Conservation (phyloP, 2,113 vertebrate genomes). For the Pteronura brasiliensis region DNA sequence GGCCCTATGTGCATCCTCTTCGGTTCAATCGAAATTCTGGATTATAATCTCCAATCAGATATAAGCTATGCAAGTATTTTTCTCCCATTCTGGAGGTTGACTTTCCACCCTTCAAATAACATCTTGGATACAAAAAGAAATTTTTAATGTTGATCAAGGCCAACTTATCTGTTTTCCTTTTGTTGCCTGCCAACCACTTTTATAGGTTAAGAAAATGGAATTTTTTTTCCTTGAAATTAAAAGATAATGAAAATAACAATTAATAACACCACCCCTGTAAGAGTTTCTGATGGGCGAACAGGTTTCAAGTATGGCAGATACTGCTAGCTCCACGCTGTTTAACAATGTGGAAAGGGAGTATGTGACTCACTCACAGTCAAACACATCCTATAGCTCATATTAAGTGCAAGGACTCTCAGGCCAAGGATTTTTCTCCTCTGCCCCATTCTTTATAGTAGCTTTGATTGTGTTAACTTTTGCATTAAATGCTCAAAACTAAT, state of each 20-base stretch:
- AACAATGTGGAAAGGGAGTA: background rate
- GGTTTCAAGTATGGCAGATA: background rate
- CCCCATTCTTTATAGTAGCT: background rate
- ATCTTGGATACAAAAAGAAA: background rate
- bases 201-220: background rate
- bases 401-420: background rate
- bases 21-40: background rate
- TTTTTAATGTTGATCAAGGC: background rate
- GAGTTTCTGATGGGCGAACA: background rate
- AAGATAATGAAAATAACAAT: background rate
- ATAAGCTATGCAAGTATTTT: background rate
- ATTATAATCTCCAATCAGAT: background rate
- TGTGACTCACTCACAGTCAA: background rate
- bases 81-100: background rate
- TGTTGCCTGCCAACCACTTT: background rate
- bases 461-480: background rate
- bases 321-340: background rate
- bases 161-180: background rate
- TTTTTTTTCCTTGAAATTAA: background rate
- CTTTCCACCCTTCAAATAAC: background rate
- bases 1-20: background rate
- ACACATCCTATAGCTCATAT: background rate
- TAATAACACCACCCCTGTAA: background rate
- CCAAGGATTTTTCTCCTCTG: background rate
- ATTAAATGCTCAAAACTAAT: background rate